phyloP scores from a whole-genome alignment of 2,113 vertebrate genomes.

The Piaya cayana region DNA sequence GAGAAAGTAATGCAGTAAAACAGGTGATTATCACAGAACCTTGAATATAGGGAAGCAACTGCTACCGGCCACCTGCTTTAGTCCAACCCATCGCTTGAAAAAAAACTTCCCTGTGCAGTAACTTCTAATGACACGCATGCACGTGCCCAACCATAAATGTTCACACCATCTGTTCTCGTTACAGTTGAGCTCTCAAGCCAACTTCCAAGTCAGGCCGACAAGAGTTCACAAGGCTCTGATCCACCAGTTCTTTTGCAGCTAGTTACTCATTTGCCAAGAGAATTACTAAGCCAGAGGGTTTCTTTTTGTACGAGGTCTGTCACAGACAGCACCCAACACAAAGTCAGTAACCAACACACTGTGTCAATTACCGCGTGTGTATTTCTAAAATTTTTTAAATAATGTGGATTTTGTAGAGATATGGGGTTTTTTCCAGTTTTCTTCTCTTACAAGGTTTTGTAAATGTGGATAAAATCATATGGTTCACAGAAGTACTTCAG shows the following conservation, averaged over 20 bases:
- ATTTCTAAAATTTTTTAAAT: slow-evolving; percentile 14
- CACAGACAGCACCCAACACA: neutral
- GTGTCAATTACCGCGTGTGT: neutral
- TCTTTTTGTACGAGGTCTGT: neutral
- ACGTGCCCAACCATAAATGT: slow-evolving; percentile 19
- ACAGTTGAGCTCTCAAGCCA: slow-evolving; percentile 37
- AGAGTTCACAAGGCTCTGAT: slow-evolving; percentile 47
- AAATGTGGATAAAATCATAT: neutral
- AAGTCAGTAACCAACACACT: slow-evolving; percentile 7
- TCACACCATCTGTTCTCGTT: slow-evolving; percentile 54
- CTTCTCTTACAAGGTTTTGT: neutral
- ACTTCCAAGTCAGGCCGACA: slow-evolving; percentile 40
- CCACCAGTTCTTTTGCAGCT: slow-evolving; percentile 36
- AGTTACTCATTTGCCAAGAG: slow-evolving; percentile 40
- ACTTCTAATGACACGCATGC: neutral
- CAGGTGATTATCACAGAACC: neutral
- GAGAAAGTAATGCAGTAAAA: slow-evolving; percentile 25
- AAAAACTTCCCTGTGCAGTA: slow-evolving; percentile 6
- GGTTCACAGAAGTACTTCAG: neutral
- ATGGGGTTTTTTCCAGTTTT: neutral
- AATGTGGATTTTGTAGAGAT: neutral
- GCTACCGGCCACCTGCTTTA: slow-evolving; percentile 18
- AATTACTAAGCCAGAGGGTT: slow-evolving; percentile 26
- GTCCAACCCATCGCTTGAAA: neutral
- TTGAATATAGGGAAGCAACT: slow-evolving; percentile 14